Conservation (phyloP, 2,113 vertebrate species). For the Nothoprocta pentlandii region DNA sequence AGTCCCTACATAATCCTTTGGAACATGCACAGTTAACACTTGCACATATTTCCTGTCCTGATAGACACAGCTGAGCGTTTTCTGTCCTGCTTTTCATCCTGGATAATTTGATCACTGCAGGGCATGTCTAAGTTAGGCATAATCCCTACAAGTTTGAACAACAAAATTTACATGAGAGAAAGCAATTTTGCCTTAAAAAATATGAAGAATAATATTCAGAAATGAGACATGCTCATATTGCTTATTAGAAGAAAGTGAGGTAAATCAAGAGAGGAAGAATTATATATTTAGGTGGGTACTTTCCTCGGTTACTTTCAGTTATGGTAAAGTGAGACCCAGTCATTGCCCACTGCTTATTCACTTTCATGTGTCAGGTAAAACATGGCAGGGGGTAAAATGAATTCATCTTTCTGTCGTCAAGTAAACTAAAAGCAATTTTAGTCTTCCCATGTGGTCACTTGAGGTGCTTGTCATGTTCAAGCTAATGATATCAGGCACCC, state of each 20-base stretch:
- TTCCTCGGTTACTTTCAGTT: conserved; percentile 51
- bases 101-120: conserved; percentile 21
- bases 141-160: conserved; percentile 43
- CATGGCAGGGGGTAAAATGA: conserved; percentile 83
- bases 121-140: neutral
- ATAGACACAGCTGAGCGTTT: neutral
- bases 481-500: conserved; percentile 88
- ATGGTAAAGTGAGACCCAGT: conserved; percentile 58
- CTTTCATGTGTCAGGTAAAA: conserved; percentile 77
- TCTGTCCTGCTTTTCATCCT: neutral
- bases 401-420: conserved; percentile 83
- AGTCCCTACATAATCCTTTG: neutral
- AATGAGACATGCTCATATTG: neutral
- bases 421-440: conserved; percentile 85
- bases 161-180: conserved; percentile 44
- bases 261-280: conserved; percentile 65
- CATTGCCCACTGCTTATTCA: conserved; percentile 54
- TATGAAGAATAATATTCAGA: conserved; percentile 39
- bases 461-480: conserved; percentile 87
- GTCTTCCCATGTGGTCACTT: conserved; percentile 88
- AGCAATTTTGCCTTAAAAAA: conserved; percentile 46
- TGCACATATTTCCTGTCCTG: neutral
- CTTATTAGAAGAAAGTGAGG: conserved; percentile 66
- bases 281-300: conserved; percentile 28
- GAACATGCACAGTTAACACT: neutral